Evolutionary conservation across 2,888 invertebrate genomes (phyloP).

Genomic region (Aphodius granarius): DNA sequence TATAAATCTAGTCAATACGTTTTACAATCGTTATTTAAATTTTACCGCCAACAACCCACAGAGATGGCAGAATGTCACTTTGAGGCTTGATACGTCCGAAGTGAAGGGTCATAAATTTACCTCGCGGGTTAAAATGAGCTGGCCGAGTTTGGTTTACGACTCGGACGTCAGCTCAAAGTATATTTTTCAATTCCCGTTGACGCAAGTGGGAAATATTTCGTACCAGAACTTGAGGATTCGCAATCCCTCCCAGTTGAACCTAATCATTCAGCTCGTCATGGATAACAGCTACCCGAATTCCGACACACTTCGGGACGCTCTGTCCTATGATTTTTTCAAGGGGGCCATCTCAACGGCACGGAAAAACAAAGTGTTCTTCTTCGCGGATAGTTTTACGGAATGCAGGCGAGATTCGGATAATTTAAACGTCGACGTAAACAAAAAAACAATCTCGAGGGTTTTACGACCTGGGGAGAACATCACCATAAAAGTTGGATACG

Average conservation of each 20-base stretch:
- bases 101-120: slow-evolving; percentile 66
- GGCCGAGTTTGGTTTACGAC: slow-evolving; percentile 62
- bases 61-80: slow-evolving; percentile 68
- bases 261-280: slow-evolving; percentile 75
- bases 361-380: slow-evolving; percentile 26
- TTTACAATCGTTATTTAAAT: slow-evolving; percentile 64
- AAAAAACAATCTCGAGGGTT: slow-evolving; percentile 59
- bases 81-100: slow-evolving; percentile 76
- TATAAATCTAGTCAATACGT: slow-evolving; percentile 64
- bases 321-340: slow-evolving; percentile 52
- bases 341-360: slow-evolving; percentile 23
- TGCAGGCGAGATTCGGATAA: slow-evolving; percentile 16
- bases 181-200: slow-evolving; percentile 67
- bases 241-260: slow-evolving; percentile 72
- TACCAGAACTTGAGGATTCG: slow-evolving; percentile 67
- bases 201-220: slow-evolving; percentile 71
- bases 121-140: slow-evolving; percentile 67
- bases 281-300: slow-evolving; percentile 70
- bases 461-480: slow-evolving; percentile 62
- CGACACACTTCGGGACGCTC: slow-evolving; percentile 56
- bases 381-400: slow-evolving; percentile 14
- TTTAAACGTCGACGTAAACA: slow-evolving; percentile 46
- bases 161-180: slow-evolving; percentile 51
- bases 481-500: slow-evolving; percentile 56
- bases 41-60: slow-evolving; percentile 53